Percentiles rank a stretch among this genome's conserved stretches.
Conservation (phyloP, 2,888 invertebrate species). For the Cephus sareptanus region DNA sequence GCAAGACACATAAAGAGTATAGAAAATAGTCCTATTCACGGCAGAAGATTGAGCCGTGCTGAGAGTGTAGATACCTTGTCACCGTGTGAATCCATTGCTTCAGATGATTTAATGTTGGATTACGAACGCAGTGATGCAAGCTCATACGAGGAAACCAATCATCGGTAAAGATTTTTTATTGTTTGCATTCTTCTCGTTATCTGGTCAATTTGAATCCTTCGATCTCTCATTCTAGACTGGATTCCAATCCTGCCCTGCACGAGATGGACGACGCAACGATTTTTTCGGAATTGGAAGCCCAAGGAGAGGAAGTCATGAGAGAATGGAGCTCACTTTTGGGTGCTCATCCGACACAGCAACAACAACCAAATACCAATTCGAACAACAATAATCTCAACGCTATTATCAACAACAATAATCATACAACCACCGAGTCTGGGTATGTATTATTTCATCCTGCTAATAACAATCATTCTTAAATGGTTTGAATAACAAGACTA, state of each 20-base stretch:
- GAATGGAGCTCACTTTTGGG: constrained; percentile 70
- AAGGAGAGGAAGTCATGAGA: constrained; percentile 69
- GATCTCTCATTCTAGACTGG: constrained; percentile 45
- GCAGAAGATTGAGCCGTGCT: constrained; percentile 70
- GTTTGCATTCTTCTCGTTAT: not conserved
- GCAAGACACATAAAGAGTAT: constrained; percentile 46
- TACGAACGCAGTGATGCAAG: constrained; percentile 77
- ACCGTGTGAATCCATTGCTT: constrained; percentile 85
- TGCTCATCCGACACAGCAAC: constrained; percentile 56
- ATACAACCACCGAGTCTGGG: constrained; percentile 56
- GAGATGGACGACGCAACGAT: constrained; percentile 69
- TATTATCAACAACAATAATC: constrained; percentile 47
- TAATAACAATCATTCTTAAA: not conserved
- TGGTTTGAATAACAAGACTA: not conserved
- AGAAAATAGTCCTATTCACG: constrained; percentile 58
- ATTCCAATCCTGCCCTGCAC: constrained; percentile 64
- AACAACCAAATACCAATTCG: constrained; percentile 49
- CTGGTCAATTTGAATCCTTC: not conserved
- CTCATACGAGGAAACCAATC: constrained; percentile 70
- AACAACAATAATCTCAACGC: constrained; percentile 55
- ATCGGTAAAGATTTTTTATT: constrained; percentile 64
- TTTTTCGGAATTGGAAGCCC: constrained; percentile 67
- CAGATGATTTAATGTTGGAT: constrained; percentile 90
- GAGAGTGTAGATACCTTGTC: constrained; percentile 85
- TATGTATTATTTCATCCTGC: constrained; percentile 47